Evolutionary conservation across 2,113 vertebrate species (phyloP).

Genomic region (Lampris megalopsis): DNA sequence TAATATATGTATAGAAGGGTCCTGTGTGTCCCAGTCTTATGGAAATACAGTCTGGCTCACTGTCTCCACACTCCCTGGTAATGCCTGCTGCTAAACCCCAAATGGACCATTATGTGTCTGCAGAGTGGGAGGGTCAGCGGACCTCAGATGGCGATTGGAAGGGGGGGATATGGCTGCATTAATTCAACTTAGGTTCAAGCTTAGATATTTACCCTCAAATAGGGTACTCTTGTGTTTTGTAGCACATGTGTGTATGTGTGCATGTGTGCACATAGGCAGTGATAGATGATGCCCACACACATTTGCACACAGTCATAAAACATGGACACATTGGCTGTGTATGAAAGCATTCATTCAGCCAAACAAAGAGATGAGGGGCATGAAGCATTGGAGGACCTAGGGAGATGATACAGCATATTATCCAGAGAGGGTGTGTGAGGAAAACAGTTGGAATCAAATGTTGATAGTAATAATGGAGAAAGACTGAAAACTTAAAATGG

Average conservation of each 20-base stretch:
- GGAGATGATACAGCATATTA: too few species aligned
- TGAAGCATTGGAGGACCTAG: too few species aligned
- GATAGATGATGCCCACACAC: too few species aligned
- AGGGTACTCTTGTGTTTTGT: conserved; percentile 27
- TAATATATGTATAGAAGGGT: conserved; percentile 79
- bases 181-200: conserved; percentile 65
- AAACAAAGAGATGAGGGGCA: too few species aligned
- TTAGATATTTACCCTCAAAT: conserved; percentile 42
- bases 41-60: conserved; percentile 75
- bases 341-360: not conserved
- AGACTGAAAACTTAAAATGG: not conserved
- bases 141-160: conserved; percentile 71
- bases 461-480: too few species aligned
- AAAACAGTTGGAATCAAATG: too few species aligned
- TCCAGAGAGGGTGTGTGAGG: too few species aligned
- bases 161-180: conserved; percentile 65
- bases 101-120: conserved; percentile 79
- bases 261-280: too few species aligned
- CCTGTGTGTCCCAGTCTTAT: conserved; percentile 78
- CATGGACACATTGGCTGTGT: conserved; percentile 17
- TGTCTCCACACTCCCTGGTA: conserved; percentile 61
- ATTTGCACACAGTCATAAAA: conserved; percentile 50
- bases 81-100: conserved; percentile 76
- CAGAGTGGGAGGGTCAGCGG: conserved; percentile 78
- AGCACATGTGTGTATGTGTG: not conserved